Conservation (phyloP, 1,140 invertebrate genomes). For the Zelostemma sp. region DNA sequence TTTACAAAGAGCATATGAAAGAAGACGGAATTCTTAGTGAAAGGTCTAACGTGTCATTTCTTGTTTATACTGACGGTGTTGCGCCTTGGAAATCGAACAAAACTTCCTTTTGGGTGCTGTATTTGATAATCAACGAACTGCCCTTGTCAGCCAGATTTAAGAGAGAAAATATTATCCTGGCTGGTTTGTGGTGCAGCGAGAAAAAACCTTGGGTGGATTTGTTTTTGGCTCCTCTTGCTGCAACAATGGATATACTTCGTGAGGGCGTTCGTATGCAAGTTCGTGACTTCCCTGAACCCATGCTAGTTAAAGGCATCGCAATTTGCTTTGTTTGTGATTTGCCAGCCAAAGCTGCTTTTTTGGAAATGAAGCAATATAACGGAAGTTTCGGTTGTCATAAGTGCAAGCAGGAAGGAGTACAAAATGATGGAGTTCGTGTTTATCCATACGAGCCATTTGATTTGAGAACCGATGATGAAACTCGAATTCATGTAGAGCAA, state of each 20-base stretch:
- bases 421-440: conserved; percentile 4
- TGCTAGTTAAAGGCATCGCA: conserved; percentile 10
- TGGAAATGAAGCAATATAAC: conserved; percentile 24
- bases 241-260: neutral
- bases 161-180: conserved; percentile 17
- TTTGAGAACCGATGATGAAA: conserved; percentile 18
- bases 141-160: conserved; percentile 10
- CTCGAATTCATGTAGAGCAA: conserved; percentile 11
- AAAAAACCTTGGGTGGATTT: conserved; percentile 15
- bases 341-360: conserved; percentile 25
- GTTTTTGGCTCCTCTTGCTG: neutral
- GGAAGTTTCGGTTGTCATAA: conserved; percentile 3
- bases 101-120: conserved; percentile 20
- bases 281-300: conserved; percentile 1
- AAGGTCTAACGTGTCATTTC: conserved; percentile 9
- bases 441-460: conserved; percentile 9
- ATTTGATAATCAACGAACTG: conserved; percentile 22
- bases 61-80: conserved; percentile 12
- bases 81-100: conserved; percentile 4
- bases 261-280: neutral
- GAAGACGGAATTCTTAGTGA: neutral
- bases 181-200: conserved; percentile 12
- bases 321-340: conserved; percentile 24
- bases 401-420: conserved; percentile 5
- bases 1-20: conserved; percentile 14